phyloP scores from a whole-genome alignment of 2,797 vertebrate species.

The Premnoplex brunnescens region DNA sequence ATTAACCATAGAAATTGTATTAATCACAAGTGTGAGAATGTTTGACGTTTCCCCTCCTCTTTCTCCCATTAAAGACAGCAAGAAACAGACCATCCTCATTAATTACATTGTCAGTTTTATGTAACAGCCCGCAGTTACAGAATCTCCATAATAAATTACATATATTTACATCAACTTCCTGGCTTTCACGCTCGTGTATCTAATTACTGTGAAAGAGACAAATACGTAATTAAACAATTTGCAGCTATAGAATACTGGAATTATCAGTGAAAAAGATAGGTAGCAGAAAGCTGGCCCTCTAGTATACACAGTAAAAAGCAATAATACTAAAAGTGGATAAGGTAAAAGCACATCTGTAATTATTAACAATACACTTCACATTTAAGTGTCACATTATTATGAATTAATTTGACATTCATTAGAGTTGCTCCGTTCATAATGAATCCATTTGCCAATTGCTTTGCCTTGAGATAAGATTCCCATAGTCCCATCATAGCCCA shows the following conservation, averaged over 20 bases:
- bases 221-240: conserved; percentile 59
- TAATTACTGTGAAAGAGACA: conserved; percentile 39
- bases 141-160: conserved; percentile 41
- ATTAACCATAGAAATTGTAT: not conserved
- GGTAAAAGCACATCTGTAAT: conserved; percentile 23
- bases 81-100: conserved; percentile 15
- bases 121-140: conserved; percentile 23
- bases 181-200: conserved; percentile 3
- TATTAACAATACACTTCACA: conserved; percentile 42
- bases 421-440: conserved; percentile 40
- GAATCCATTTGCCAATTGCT: conserved; percentile 12
- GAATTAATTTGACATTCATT: conserved; percentile 63
- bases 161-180: conserved; percentile 46
- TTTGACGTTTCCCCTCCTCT: not conserved
- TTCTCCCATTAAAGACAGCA: not conserved
- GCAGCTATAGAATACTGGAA: not conserved
- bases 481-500: conserved; percentile 9
- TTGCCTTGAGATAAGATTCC: conserved; percentile 45
- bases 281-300: not conserved
- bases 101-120: conserved; percentile 38
- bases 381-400: conserved; percentile 45
- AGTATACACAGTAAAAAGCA: not conserved
- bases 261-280: not conserved
- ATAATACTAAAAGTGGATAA: not conserved
- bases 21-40: not conserved